phyloP scores from a whole-genome alignment of 2,113 vertebrate species.

The Macrotus californicus region DNA sequence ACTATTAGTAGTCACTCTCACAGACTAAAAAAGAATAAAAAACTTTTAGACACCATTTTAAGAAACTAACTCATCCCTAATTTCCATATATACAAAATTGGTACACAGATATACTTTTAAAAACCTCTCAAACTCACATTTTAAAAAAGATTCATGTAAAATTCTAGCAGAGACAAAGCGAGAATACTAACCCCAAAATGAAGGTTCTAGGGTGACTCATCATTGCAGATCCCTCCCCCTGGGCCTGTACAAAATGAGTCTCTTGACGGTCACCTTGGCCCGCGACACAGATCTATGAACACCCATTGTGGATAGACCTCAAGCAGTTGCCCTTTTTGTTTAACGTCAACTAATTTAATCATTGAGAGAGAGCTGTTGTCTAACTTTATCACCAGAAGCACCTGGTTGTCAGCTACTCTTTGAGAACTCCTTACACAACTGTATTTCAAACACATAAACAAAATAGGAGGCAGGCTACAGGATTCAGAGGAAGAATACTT shows the following conservation, averaged over 20 bases:
- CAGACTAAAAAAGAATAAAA: background rate
- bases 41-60: background rate
- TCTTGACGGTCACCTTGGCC: background rate
- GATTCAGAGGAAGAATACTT: background rate
- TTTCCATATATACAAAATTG: background rate
- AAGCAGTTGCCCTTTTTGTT: background rate
- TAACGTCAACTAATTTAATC: background rate
- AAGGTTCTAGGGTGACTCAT: background rate
- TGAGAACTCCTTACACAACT: background rate
- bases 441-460: background rate
- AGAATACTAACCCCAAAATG: background rate
- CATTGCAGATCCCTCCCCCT: background rate
- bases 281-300: background rate
- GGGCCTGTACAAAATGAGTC: fast-evolving
- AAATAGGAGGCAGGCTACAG: background rate
- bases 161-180: background rate
- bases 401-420: background rate
- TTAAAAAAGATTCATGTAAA: background rate
- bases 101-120: background rate
- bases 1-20: background rate
- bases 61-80: background rate
- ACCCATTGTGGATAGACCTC: background rate
- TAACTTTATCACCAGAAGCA: background rate
- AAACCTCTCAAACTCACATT: background rate
- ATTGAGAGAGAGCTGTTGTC: background rate